Base-by-base conservation (phyloP, 1,140 invertebrate species). In the Leptinotarsa lineolata region DNA sequence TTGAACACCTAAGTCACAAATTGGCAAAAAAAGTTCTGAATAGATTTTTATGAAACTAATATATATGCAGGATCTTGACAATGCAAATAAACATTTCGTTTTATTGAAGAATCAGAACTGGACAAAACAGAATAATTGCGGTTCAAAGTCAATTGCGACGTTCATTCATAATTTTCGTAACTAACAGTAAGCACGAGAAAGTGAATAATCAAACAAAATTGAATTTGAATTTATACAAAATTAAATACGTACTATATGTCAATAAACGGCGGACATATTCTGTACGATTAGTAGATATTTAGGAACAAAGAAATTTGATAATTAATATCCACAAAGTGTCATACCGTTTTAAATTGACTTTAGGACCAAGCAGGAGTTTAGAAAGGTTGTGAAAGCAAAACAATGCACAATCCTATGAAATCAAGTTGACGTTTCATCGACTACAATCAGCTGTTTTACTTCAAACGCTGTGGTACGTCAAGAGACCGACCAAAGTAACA, bases 361-460 rank as follows among this genome's bases (percentile, higher is more conserved):
- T 13, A 24, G 30, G 44, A 39, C 15, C 63, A 72, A 72, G 21
- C 30, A 20, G 65, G 18, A 70, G 30, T 30, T 44, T 39, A 30
- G 15, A 24, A 6, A n/a, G 58, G 54, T 24, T 48, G 39, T 45
- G 63, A 72, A 44, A 64, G 20, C 20, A 74, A 63, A 61, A 46
- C 68, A 72, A 61, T 54, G 48, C 48, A 54, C 48, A 44, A 58
- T 30, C 61, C 63, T 75, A 59, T 59, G 65, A 39, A 72, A 60
- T 16, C 39, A 16, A 44, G 18, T 69, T 69, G 58, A 69, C 46
- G 48, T 69, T 69, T 69, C 58, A 16, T 13, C 21, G 48, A 59
- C 22, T 48, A 20, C 20, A 20, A 80, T 81, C 80, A 81, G 80
- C 80, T 81, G 80, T 79, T 81, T 80, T 79, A 74, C 73, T 77